A percentile compares a stretch with the other conserved stretches of the same genome.
Evolutionary conservation across 2,888 invertebrate genomes (phyloP).

Genomic region (Meliscaeva auricollis): DNA sequence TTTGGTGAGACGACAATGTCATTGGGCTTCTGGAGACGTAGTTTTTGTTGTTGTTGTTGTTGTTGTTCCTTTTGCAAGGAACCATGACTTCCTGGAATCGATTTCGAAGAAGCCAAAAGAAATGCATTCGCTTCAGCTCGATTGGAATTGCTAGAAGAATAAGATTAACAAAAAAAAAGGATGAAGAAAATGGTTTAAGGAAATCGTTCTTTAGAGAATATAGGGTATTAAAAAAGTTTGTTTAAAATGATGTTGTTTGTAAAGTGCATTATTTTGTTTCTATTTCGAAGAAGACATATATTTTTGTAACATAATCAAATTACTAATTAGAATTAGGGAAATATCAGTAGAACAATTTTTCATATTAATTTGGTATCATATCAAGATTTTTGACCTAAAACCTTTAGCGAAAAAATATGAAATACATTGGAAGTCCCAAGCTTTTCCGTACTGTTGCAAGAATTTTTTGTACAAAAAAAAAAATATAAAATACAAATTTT

Average conservation of each 20-base stretch:
- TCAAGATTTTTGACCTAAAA: no score
- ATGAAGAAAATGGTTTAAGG: background rate
- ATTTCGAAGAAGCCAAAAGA: conserved; percentile 14
- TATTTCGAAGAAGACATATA: no score
- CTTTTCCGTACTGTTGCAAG: no score
- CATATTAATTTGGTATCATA: no score
- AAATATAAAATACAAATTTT: no score
- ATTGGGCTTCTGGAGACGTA: conserved; percentile 11
- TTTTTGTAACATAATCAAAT: background rate
- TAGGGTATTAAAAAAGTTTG: background rate
- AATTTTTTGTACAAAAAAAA: no score
- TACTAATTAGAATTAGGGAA: no score
- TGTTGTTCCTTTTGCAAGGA: background rate
- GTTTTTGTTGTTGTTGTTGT: conserved; percentile 11
- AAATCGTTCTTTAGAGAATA: conserved; percentile 9
- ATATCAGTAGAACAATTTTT: no score
- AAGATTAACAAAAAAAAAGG: background rate
- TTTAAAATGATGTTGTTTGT: background rate
- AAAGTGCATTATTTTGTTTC: no score
- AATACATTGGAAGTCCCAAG: no score
- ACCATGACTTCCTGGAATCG: background rate
- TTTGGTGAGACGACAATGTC: conserved; percentile 15
- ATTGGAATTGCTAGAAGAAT: conserved; percentile 38
- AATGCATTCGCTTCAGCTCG: conserved; percentile 26
- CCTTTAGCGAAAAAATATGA: no score